phyloP scores from a whole-genome alignment of 2,888 invertebrate species.

The Macaria liturata region DNA sequence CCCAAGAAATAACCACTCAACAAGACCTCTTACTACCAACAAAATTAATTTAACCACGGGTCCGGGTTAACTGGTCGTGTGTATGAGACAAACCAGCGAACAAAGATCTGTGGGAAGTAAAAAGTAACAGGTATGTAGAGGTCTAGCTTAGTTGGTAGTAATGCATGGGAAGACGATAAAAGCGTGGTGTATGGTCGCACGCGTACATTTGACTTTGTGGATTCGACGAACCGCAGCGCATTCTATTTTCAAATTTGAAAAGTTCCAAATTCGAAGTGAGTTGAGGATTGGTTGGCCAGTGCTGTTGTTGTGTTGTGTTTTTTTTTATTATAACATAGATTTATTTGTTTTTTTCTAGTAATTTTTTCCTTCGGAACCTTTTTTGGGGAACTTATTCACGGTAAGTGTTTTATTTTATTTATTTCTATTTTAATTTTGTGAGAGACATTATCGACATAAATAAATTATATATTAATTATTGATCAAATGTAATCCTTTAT shows the following conservation, averaged over 20 bases:
- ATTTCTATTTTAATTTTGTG: no score
- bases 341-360: slow-evolving; percentile 31
- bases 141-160: slow-evolving; percentile 48
- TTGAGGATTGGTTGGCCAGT: slow-evolving; percentile 39
- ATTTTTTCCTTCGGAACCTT: slow-evolving; percentile 42
- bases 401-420: slow-evolving; percentile 37
- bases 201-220: slow-evolving; percentile 57
- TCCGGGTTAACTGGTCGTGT: slow-evolving; percentile 5
- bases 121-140: slow-evolving; percentile 19
- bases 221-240: slow-evolving; percentile 44
- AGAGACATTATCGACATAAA: no score
- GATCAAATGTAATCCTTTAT: no score
- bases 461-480: no score
- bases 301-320: slow-evolving; percentile 44
- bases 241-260: slow-evolving; percentile 42
- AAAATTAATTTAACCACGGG: background rate
- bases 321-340: slow-evolving; percentile 11
- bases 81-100: slow-evolving; percentile 10
- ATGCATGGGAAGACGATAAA: slow-evolving; percentile 56
- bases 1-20: slow-evolving; percentile 36
- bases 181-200: slow-evolving; percentile 61
- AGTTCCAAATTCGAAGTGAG: slow-evolving; percentile 37
- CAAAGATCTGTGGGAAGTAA: slow-evolving; percentile 3
- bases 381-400: slow-evolving; percentile 37
- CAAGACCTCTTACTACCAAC: slow-evolving; percentile 12